These are phyloP conservation scores for Lepilemur septentrionalis DNA, from an alignment of 2,797 vertebrate species.

Conservation along the genomic window DNA sequence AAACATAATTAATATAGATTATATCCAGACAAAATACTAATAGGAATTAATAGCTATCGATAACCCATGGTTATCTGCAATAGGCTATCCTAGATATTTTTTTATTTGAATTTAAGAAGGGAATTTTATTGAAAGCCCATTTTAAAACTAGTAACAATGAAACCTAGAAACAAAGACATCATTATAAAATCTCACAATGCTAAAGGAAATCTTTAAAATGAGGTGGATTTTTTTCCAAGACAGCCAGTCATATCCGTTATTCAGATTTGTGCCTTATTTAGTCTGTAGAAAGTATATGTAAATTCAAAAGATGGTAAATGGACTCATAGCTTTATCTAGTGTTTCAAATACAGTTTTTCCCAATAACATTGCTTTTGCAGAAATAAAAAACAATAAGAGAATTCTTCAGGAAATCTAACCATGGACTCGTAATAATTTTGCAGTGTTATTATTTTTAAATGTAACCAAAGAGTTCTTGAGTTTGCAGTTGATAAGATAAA, in stretches of 20 bases:
- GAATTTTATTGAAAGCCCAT: neutral
- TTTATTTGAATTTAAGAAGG: neutral
- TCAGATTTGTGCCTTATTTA: neutral
- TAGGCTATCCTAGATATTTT: neutral
- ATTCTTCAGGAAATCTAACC: neutral
- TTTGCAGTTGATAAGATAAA: conserved; percentile 77
- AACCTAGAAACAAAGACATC: neutral
- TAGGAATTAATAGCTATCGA: neutral
- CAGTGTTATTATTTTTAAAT: neutral
- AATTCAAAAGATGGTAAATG: neutral
- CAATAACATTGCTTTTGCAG: neutral
- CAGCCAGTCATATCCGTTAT: neutral
- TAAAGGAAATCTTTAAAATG: neutral
- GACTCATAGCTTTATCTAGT: neutral
- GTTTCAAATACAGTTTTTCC: neutral
- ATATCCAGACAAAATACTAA: too few relatives aligned
- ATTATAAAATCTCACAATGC: neutral
- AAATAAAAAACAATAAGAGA: neutral
- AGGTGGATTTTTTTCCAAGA: neutral
- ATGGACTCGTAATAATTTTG: neutral
- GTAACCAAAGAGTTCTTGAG: neutral
- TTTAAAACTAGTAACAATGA: neutral
- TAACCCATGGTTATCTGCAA: neutral
- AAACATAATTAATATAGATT: neutral
- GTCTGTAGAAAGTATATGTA: neutral